phyloP scores from a whole-genome alignment of 2,797 vertebrate genomes.

The Coreius guichenoti region DNA sequence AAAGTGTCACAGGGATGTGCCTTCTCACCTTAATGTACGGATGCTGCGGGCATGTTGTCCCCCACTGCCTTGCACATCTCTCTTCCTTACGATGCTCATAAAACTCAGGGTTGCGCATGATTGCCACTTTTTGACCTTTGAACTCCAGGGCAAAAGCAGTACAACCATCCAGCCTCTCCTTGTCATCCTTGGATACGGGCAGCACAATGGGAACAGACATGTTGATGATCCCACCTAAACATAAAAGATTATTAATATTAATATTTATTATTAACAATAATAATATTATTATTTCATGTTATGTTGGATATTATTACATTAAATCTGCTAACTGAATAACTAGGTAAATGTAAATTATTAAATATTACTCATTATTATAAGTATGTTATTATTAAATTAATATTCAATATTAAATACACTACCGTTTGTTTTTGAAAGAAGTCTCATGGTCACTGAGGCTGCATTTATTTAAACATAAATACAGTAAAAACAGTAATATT shows the following conservation, averaged over 20 bases:
- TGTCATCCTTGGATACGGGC: constrained; percentile 82
- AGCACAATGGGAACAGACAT: constrained; percentile 92
- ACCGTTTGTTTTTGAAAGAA: fast-evolving
- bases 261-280: not conserved
- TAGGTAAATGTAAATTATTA: not conserved
- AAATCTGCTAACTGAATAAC: not conserved
- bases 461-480: not conserved
- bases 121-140: constrained; percentile 81
- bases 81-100: constrained; percentile 94
- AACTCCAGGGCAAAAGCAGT: constrained; percentile 81
- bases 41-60: constrained; percentile 87
- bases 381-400: not conserved
- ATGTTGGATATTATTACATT: not conserved
- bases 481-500: not conserved
- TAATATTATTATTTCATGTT: not conserved
- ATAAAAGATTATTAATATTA: not conserved
- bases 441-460: not conserved
- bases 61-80: constrained; percentile 92
- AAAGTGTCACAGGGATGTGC: not conserved
- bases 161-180: constrained; percentile 79
- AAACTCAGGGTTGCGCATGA: constrained; percentile 89
- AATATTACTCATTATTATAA: not conserved
- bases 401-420: not conserved
- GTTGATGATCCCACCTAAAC: constrained; percentile 89
- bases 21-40: constrained; percentile 75